These are phyloP conservation scores for Melanogrammus aeglefinus DNA, from an alignment of 2,797 vertebrate species.

Conservation along the genomic window DNA sequence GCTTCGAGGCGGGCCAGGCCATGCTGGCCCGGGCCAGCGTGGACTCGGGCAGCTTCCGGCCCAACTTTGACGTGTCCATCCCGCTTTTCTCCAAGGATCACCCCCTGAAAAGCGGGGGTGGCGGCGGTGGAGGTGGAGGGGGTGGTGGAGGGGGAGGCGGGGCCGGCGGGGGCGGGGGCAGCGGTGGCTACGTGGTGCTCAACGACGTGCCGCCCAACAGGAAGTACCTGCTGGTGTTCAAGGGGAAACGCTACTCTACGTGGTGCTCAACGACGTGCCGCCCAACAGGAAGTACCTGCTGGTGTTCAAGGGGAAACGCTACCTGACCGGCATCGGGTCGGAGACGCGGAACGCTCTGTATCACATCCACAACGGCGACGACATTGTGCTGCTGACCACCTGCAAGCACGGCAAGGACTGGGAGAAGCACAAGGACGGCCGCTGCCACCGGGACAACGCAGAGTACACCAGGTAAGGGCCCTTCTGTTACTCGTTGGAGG, in stretches of 20 bases:
- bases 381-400: conserved; percentile 79
- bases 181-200: conserved; percentile 59
- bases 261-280: conserved; percentile 66
- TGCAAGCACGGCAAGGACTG: conserved; percentile 83
- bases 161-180: conserved; percentile 18
- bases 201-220: conserved; percentile 69
- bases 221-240: conserved; percentile 81
- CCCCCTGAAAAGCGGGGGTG: conserved; percentile 71
- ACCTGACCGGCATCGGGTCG: conserved; percentile 80
- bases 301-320: conserved; percentile 83
- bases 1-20: conserved; percentile 79
- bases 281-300: conserved; percentile 77
- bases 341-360: conserved; percentile 83
- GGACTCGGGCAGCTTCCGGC: conserved; percentile 74
- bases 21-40: conserved; percentile 80
- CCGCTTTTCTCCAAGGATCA: conserved; percentile 82
- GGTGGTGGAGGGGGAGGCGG: conserved; percentile 32
- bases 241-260: conserved; percentile 78
- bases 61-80: conserved; percentile 78
- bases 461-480: conserved; percentile 80
- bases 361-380: conserved; percentile 79
- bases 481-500: conserved; percentile 1
- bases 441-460: conserved; percentile 75
- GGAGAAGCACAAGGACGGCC: conserved; percentile 79
- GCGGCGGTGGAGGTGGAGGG: conserved; percentile 35